Conservation (phyloP, 1,140 invertebrate genomes). For the Drosophila subobscura region DNA sequence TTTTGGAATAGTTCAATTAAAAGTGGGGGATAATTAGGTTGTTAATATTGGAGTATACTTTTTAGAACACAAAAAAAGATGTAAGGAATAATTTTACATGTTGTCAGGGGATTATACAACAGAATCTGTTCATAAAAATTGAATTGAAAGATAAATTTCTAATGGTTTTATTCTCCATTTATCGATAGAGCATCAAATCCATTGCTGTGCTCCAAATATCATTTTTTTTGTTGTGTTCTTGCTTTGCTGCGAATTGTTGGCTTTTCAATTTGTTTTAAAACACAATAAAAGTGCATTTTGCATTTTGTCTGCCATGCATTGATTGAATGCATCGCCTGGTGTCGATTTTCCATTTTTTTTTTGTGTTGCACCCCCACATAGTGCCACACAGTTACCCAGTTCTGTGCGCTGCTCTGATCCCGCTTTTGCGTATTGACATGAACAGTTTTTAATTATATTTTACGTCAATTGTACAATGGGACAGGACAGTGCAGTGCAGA, state of each 20-base stretch:
- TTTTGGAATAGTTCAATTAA: neutral
- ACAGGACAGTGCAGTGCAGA: too few species aligned
- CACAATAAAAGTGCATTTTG: constrained; percentile 79
- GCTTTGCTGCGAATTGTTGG: constrained; percentile 51
- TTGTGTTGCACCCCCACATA: neutral
- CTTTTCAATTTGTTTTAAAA: constrained; percentile 81
- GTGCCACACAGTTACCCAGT: neutral
- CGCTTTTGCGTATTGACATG: constrained; percentile 61
- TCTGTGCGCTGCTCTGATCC: constrained; percentile 11
- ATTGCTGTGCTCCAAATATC: constrained; percentile 9
- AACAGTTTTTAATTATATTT: constrained; percentile 80
- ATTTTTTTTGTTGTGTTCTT: constrained; percentile 30
- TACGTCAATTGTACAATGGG: constrained; percentile 71
- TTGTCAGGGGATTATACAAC: too few species aligned
- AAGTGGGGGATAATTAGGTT: neutral
- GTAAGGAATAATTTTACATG: too few species aligned
- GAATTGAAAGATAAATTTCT: neutral
- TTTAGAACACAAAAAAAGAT: too few species aligned
- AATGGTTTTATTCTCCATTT: neutral
- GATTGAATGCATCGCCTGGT: constrained; percentile 72
- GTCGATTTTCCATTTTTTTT: constrained; percentile 5
- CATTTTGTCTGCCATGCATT: constrained; percentile 76
- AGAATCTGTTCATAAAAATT: too few species aligned
- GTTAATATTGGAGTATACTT: too few species aligned
- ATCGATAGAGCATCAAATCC: constrained; percentile 30